A percentile compares a stretch with the other conserved stretches of the same genome.
phyloP scores from a whole-genome alignment of 2,888 invertebrate species.

The Stenodera caucasica region DNA sequence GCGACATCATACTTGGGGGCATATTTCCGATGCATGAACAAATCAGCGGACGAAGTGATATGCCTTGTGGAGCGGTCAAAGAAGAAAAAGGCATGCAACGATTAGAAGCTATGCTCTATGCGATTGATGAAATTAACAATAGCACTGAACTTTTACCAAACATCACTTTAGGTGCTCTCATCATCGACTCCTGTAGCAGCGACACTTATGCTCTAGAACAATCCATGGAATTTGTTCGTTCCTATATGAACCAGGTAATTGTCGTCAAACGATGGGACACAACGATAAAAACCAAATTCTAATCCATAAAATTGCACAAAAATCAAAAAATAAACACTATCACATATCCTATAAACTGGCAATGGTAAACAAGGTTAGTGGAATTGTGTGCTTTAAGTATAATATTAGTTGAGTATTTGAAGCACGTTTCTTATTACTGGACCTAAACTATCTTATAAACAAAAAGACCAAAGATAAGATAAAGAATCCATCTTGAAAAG shows the following conservation, averaged over 20 bases:
- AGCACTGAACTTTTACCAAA: constrained; percentile 63
- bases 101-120: constrained; percentile 70
- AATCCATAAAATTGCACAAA: no score
- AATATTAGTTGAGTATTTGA: constrained; percentile 30
- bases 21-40: constrained; percentile 72
- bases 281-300: no score
- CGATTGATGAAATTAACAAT: constrained; percentile 66
- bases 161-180: constrained; percentile 63
- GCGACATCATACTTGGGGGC: constrained; percentile 70
- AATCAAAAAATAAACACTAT: no score
- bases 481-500: no score
- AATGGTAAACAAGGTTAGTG: neutral
- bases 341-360: no score
- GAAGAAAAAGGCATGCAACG: constrained; percentile 71
- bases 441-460: constrained; percentile 4
- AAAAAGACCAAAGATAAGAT: neutral
- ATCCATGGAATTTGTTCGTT: constrained; percentile 67
- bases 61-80: constrained; percentile 62
- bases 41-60: constrained; percentile 50
- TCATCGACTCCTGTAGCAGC: constrained; percentile 67
- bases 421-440: constrained; percentile 23
- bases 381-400: constrained; percentile 32
- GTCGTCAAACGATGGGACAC: neutral
- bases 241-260: constrained; percentile 60
- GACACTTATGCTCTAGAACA: constrained; percentile 70